Evolutionary conservation across 23 tunicate genomes (phyloP).

Genomic region (Ciona savignyi): DNA sequence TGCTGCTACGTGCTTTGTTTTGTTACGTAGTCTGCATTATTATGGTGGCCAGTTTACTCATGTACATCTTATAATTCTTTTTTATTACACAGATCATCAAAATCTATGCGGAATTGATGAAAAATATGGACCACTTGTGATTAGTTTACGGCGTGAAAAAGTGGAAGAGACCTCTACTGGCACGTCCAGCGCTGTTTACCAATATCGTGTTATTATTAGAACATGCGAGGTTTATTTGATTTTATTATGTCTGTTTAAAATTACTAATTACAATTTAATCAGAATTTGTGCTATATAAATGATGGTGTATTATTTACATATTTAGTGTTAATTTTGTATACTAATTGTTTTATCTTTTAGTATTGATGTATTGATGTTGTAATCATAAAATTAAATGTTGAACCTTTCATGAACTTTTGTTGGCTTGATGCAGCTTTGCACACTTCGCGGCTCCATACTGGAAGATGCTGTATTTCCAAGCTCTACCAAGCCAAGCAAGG

Average conservation of each 20-base stretch:
- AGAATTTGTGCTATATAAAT: no score
- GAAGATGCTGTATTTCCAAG: conserved; percentile 73
- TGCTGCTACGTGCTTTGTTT: background rate
- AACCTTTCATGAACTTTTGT: no score
- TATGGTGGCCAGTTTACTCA: no score
- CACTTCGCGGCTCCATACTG: conserved; percentile 87
- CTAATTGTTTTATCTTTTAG: no score
- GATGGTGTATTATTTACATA: no score
- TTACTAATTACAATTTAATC: no score
- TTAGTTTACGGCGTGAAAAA: conserved; percentile 84
- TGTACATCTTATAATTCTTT: no score
- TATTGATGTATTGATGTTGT: no score
- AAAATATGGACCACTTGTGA: conserved; percentile 79
- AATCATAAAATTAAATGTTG: no score
- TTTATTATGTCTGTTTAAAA: no score
- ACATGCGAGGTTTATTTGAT: conserved; percentile 70
- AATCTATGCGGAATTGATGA: conserved; percentile 86
- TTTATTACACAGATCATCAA: conserved; percentile 71
- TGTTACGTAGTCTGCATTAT: background rate
- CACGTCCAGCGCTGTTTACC: conserved; percentile 17
- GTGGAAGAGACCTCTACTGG: conserved; percentile 33
- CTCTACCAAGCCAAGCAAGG: conserved; percentile 8
- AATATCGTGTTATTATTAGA: conserved; percentile 82
- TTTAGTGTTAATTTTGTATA: no score
- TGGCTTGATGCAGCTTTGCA: conserved; percentile 36